Evolutionary conservation across 2,113 vertebrate species (phyloP).

Genomic region (Thymallus thymallus): DNA sequence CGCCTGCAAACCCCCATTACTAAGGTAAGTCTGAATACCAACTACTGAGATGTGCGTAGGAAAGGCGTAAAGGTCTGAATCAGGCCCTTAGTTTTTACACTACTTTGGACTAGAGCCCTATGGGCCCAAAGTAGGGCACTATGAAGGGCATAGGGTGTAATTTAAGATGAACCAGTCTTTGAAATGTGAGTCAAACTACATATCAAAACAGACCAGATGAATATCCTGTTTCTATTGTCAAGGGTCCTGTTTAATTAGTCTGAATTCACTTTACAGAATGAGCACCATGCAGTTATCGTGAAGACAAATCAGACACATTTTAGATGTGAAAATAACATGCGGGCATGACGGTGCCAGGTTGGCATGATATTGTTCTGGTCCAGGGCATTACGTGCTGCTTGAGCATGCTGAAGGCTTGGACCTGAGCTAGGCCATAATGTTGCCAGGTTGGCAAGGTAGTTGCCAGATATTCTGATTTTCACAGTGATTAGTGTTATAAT

Average conservation of each 20-base stretch:
- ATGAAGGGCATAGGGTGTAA: too few species aligned
- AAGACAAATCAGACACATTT: conserved; percentile 36
- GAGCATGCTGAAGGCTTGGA: too few species aligned
- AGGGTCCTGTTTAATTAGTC: conserved; percentile 69
- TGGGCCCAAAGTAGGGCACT: too few species aligned
- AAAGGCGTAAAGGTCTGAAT: too few species aligned
- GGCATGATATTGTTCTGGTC: background rate
- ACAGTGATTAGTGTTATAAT: conserved; percentile 58
- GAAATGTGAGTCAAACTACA: background rate
- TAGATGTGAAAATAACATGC: conserved; percentile 37
- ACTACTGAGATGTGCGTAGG: too few species aligned
- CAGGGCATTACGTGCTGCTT: too few species aligned
- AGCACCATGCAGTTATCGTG: conserved; percentile 66
- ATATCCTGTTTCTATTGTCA: conserved; percentile 40
- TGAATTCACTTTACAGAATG: conserved; percentile 62
- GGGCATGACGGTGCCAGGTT: conserved; percentile 28
- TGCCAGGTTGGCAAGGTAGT: background rate
- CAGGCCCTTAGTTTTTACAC: too few species aligned
- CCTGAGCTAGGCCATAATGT: background rate
- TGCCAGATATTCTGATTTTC: conserved; percentile 47
- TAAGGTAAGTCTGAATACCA: too few species aligned
- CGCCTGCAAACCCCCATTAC: too few species aligned
- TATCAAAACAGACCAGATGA: conserved; percentile 1
- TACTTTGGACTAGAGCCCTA: too few species aligned
- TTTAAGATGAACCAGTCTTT: too few species aligned